phyloP scores from a whole-genome alignment of 2,797 vertebrate species.

The Ceyx erithaca region DNA sequence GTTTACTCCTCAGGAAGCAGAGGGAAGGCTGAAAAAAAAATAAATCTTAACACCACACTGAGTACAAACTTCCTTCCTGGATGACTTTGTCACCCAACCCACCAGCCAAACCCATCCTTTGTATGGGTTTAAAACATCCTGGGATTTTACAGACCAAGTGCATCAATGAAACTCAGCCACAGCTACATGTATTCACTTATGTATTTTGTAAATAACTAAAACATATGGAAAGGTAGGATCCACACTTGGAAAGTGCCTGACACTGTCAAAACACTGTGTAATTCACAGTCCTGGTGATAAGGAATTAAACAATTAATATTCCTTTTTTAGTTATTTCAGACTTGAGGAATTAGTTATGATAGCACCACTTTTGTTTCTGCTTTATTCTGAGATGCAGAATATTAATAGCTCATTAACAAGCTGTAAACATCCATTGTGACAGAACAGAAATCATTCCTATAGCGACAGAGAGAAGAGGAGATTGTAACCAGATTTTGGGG shows the following conservation, averaged over 20 bases:
- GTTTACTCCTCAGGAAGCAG: background rate
- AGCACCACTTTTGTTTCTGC: background rate
- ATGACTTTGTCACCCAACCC: background rate
- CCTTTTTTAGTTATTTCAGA: background rate
- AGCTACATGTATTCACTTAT: background rate
- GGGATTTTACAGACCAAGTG: background rate
- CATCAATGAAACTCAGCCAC: background rate
- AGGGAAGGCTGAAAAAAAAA: background rate
- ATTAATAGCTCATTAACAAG: constrained; percentile 7
- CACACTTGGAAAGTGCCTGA: background rate
- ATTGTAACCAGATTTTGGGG: constrained; percentile 21
- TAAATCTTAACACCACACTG: background rate
- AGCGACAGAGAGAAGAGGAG: background rate
- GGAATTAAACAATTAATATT: background rate
- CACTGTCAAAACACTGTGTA: background rate
- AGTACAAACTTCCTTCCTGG: background rate
- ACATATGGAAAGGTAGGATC: background rate
- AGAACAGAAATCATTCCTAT: background rate
- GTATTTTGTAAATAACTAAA: background rate
- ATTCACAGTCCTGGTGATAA: background rate
- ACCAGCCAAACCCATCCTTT: background rate
- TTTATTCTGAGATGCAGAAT: background rate
- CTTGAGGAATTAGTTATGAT: background rate
- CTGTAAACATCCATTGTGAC: background rate
- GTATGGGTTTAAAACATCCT: background rate